Base-by-base conservation (phyloP, 2,888 invertebrate species). In the Platypus cylindrus region DNA sequence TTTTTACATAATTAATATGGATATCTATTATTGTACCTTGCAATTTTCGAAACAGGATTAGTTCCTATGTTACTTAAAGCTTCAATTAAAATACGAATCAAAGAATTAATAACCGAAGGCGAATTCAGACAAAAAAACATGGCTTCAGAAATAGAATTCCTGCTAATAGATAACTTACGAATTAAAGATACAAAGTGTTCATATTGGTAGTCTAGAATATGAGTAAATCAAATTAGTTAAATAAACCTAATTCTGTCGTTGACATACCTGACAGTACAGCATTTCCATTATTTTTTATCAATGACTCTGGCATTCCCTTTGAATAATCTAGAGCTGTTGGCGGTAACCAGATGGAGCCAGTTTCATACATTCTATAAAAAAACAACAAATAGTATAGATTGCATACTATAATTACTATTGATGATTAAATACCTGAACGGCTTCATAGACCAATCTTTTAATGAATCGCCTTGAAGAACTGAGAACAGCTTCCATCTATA, bases 61-160 rank as follows among this genome's bases (percentile, higher is more conserved):
- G 40, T 43, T 4, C 31, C 14, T 9, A 14, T n/a, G 15, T 37
- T 30, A 13, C 16, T 28, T 24, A 98, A 70, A 0, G 93, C 76
- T 60, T 94, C 93, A 2, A 78, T 68, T 34, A 98, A 73, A 56
- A 91, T 86, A 44, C 83, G 82, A 30, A 89, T 79, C 40, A 94
- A 79, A 66, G 97, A 97, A 54, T 82, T 84, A 3, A 93, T 87
- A 12, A 90, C 86, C 58, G 89, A 87, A 3, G 86, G 84, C 63
- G 97, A 94, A 56, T 94, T 91, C 44, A 98, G 77, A 62, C 95
- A 97, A 73, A 94, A 98, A 33, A 93, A 80, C 95, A 97, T 98
- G 9, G 82, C 84, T 55, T 90, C 89, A 5, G 82, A 89, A 37
- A 98, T 75, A 56, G 78, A 77, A 34, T 66, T 56, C 33, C 82